Evolutionary conservation across 2,888 invertebrate genomes (phyloP).

Genomic region (Microplitis deprimator): DNA sequence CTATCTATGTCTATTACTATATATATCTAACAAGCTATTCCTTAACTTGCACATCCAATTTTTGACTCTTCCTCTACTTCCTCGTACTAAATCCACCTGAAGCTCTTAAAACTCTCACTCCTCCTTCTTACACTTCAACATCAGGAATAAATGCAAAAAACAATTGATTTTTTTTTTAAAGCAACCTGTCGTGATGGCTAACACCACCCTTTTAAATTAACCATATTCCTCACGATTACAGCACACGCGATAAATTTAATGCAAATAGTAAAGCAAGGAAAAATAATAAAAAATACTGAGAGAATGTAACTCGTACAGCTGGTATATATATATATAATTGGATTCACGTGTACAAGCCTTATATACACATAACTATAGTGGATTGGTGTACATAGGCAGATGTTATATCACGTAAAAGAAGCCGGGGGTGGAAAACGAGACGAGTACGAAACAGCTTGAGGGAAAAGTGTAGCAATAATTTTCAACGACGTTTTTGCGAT

Average conservation of each 20-base stretch:
- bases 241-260: slow-evolving; percentile 1
- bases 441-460: background rate
- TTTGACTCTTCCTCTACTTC: background rate
- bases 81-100: background rate
- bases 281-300: background rate
- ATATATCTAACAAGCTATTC: too few species aligned
- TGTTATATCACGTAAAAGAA: background rate
- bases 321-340: background rate
- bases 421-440: background rate
- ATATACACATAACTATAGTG: background rate
- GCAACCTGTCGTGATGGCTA: background rate
- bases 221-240: background rate
- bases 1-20: too few species aligned
- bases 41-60: background rate
- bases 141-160: background rate
- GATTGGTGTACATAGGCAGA: slow-evolving; percentile 1
- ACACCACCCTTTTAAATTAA: background rate
- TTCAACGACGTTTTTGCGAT: background rate
- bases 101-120: background rate
- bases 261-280: background rate
- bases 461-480: background rate
- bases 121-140: background rate
- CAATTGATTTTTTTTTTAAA: background rate
- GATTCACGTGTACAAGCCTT: background rate
- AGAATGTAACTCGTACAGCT: background rate